These are phyloP conservation scores for Delphinapterus leucas DNA, from an alignment of 2,113 vertebrate genomes.

Conservation along the genomic window DNA sequence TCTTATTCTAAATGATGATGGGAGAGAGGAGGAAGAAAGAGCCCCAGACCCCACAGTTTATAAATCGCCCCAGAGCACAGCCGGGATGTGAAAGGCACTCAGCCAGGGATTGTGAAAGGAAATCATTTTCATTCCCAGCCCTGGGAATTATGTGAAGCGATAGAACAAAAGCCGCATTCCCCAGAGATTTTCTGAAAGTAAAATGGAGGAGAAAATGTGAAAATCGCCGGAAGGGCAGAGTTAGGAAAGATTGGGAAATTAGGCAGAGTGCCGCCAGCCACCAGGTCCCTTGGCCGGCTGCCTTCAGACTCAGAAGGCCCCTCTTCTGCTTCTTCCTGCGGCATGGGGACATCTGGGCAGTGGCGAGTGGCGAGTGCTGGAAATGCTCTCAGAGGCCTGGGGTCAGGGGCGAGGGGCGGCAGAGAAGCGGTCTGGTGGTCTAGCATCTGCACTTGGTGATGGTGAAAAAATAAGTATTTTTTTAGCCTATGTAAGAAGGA, in stretches of 20 bases:
- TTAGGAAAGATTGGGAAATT: background rate
- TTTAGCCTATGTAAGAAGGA: background rate
- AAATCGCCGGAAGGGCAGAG: background rate
- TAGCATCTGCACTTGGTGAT: background rate
- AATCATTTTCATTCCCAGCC: slow-evolving; percentile 33
- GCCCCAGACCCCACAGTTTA: background rate
- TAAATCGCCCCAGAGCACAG: slow-evolving; percentile 20
- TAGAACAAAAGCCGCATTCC: slow-evolving; percentile 24
- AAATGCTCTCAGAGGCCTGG: background rate
- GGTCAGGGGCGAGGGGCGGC: fast-evolving
- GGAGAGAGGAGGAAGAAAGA: background rate
- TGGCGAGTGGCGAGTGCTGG: fast-evolving
- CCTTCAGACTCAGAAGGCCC: background rate
- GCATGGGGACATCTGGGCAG: background rate
- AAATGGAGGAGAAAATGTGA: slow-evolving; percentile 20
- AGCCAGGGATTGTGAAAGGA: slow-evolving; percentile 39
- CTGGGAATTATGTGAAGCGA: slow-evolving; percentile 11
- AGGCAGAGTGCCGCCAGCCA: background rate
- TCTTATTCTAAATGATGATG: background rate
- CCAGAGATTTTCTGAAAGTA: slow-evolving; percentile 1
- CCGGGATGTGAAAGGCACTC: background rate
- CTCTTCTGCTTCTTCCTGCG: too few relatives aligned
- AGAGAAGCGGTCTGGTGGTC: background rate
- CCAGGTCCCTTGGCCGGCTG: background rate
- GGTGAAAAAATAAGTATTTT: background rate